Base-by-base conservation (phyloP, 1,140 invertebrate genomes). In the Ceratina japonica region DNA sequence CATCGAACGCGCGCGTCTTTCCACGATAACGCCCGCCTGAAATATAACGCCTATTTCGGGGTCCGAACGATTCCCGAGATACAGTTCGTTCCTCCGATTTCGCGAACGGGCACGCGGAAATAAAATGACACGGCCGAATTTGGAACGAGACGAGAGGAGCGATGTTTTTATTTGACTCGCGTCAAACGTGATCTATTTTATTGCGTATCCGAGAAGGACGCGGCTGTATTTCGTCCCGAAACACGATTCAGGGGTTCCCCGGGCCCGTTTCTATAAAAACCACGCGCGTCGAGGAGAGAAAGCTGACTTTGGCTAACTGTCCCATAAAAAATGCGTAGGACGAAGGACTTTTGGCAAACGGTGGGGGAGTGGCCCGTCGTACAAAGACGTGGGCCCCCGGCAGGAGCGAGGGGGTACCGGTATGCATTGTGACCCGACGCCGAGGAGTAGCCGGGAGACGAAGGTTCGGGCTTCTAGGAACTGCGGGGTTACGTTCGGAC, bases 341-440 rank as follows among this genome's bases (percentile, higher is more conserved):
- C 72, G 69, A 86, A 79, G 78, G 74, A 72, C 73, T 63, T 44
- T 62, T 27, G 27, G 31, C 7, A 52, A 68, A 71, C 49, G 66
- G 56, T 73, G 56, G 75, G 76, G 62, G 66, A 84, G 69, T 51
- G 22, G 56, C 31, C 64, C 31, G 18, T 44, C 66, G 66, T 70
- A 44, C 10, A 44, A 44, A 44, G 37, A 44, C 10, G 37, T 3
- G 37, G 10, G n/a, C n/a, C n/a, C 10, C 16, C 15, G 51, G 16
- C 16, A 10, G 1, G 15, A n/a, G 31, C 5, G 22, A 31, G 68
- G 49, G 52, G 58, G 44, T 54, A 20, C 27, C 82, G 82, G 85
- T 83, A 87, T 86, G 86, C 79, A 88, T 87, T 89, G 86, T 88
- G 79, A 83, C 79, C 69, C 37, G 72, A 59, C 74, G 51, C 18